Evolutionary conservation across 2,797 vertebrate species (phyloP).

Genomic region (Eulemur albifrons): DNA sequence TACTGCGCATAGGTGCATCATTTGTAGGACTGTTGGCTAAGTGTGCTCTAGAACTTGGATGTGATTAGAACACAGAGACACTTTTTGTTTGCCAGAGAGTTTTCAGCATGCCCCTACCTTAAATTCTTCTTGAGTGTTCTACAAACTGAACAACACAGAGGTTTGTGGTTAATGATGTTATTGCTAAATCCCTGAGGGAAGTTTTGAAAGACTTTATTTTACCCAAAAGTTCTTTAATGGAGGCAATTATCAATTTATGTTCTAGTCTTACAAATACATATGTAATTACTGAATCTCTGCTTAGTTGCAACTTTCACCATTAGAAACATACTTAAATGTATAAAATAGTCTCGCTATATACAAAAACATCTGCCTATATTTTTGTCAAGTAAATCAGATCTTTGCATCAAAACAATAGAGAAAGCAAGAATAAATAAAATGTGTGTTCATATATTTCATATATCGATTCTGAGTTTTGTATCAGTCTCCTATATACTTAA

Average conservation of each 20-base stretch:
- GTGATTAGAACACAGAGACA: not conserved
- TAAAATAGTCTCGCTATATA: not conserved
- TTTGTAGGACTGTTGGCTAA: not conserved
- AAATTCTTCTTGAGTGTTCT: not conserved
- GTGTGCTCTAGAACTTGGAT: not conserved
- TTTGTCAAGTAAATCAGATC: not conserved
- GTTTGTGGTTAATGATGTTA: not conserved
- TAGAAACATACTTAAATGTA: not conserved
- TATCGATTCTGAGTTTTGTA: not conserved
- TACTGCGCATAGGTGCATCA: rapidly evolving
- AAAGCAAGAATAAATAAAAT: not conserved
- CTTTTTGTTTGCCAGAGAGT: not conserved
- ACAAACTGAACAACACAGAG: not conserved
- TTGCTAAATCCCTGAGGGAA: not conserved
- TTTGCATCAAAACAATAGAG: not conserved
- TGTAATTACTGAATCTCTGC: not conserved
- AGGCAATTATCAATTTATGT: not conserved
- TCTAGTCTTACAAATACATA: not conserved
- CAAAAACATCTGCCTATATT: not conserved
- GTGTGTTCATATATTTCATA: not conserved
- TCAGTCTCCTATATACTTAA: not conserved
- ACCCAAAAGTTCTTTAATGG: not conserved
- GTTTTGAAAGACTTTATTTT: not conserved
- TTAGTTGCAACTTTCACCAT: not conserved
- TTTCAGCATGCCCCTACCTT: not conserved